phyloP scores from a whole-genome alignment of 2,113 vertebrate genomes.

The Eupsittula cactorum region DNA sequence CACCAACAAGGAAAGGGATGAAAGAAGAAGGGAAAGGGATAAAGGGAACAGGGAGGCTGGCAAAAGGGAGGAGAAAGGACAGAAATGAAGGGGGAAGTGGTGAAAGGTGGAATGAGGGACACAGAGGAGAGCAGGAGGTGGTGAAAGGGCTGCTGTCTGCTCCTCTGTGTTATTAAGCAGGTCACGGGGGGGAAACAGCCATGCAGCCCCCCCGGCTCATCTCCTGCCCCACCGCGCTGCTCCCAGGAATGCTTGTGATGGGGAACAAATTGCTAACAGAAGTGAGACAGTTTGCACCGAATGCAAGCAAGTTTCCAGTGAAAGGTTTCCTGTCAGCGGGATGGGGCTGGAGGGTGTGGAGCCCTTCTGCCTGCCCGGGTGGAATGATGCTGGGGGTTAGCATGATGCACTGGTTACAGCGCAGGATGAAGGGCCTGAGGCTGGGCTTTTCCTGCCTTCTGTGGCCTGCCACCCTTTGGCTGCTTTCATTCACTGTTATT shows the following conservation, averaged over 20 bases:
- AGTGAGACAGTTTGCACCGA: not conserved
- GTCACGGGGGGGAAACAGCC: slow-evolving; percentile 1
- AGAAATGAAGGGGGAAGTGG: not conserved
- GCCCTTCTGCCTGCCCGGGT: not conserved
- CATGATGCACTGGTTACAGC: not conserved
- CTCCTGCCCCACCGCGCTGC: not conserved
- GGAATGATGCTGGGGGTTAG: slow-evolving; percentile 15
- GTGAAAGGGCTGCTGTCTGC: not conserved
- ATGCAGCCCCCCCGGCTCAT: not conserved
- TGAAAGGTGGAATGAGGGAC: not conserved
- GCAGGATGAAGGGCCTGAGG: slow-evolving; percentile 20
- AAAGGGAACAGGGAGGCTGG: not conserved
- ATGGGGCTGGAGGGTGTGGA: not conserved
- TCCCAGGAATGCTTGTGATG: slow-evolving; percentile 1
- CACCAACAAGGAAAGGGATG: not conserved
- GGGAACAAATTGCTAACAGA: slow-evolving; percentile 28
- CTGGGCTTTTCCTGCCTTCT: slow-evolving; percentile 55
- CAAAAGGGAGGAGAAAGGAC: not conserved
- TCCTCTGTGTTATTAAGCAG: not conserved
- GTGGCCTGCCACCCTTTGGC: slow-evolving; percentile 21
- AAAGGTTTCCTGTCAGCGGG: slow-evolving; percentile 15
- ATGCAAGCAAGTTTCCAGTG: not conserved
- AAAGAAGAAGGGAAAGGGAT: not conserved
- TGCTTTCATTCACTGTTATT: not conserved
- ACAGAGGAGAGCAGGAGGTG: not conserved